These are phyloP conservation scores for Iguana delicatissima DNA, from an alignment of 2,797 vertebrate genomes.

Conservation along the genomic window DNA sequence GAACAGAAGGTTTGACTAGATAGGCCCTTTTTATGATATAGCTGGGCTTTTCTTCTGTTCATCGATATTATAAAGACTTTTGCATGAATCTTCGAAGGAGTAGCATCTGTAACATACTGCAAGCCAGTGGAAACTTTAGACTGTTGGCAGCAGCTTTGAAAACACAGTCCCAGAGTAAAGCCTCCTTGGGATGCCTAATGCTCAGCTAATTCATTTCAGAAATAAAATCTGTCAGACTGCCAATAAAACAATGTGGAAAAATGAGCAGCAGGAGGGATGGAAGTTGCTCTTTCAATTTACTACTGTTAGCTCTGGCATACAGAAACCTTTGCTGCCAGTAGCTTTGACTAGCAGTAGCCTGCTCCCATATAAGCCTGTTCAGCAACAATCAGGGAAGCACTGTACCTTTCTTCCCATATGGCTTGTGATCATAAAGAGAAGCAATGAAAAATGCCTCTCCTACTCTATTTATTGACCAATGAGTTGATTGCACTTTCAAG, in stretches of 20 bases:
- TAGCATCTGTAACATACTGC: not conserved
- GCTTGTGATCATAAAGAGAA: not conserved
- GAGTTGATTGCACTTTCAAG: too few species aligned
- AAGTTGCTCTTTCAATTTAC: slow-evolving; percentile 60
- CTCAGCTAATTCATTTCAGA: slow-evolving; percentile 64
- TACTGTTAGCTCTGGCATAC: slow-evolving; percentile 35
- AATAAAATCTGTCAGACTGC: slow-evolving; percentile 58
- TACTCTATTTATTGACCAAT: not conserved
- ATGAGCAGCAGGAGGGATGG: slow-evolving; percentile 48
- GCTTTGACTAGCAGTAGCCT: not conserved
- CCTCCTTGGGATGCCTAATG: slow-evolving; percentile 60
- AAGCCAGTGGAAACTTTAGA: slow-evolving; percentile 40
- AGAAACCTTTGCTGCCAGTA: slow-evolving; percentile 24
- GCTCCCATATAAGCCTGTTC: not conserved
- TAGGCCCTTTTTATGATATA: too few species aligned
- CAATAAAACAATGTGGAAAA: slow-evolving; percentile 53
- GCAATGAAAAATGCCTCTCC: not conserved
- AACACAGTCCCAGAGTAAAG: slow-evolving; percentile 50
- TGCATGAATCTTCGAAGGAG: slow-evolving; percentile 36
- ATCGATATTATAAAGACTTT: slow-evolving; percentile 37
- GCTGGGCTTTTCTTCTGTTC: too few species aligned
- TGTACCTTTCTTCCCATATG: not conserved
- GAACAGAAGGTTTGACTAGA: too few species aligned
- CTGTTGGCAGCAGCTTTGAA: slow-evolving; percentile 59
- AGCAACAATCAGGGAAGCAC: too few species aligned